These are phyloP conservation scores for Arge pagana DNA, from an alignment of 2,888 invertebrate species.

Conservation along the genomic window DNA sequence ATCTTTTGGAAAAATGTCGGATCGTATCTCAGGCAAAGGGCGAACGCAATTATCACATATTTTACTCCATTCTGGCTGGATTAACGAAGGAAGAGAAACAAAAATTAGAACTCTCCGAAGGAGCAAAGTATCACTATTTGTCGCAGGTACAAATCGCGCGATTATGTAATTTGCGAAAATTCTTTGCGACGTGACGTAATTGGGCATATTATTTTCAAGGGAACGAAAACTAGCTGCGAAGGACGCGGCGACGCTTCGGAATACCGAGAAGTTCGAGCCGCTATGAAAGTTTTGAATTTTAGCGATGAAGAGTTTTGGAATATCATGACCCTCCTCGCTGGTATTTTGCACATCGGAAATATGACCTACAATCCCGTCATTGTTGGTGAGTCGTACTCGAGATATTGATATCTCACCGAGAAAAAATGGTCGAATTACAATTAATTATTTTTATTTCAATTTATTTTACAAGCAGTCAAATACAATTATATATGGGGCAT, in stretches of 20 bases:
- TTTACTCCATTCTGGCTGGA: conserved; percentile 89
- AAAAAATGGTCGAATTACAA: no score
- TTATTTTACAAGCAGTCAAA: background rate
- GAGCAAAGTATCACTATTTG: conserved; percentile 79
- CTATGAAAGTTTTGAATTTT: conserved; percentile 92
- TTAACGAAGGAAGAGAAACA: conserved; percentile 78
- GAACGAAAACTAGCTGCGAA: conserved; percentile 75
- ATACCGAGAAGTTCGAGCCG: conserved; percentile 85
- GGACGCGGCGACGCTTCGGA: conserved; percentile 85
- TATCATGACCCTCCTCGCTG: conserved; percentile 82
- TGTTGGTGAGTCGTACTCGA: conserved; percentile 60
- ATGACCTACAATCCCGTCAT: conserved; percentile 76
- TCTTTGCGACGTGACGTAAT: conserved; percentile 9
- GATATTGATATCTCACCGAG: no score
- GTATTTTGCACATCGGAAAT: conserved; percentile 91
- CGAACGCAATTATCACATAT: conserved; percentile 95
- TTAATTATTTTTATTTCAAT: background rate
- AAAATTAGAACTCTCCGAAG: conserved; percentile 73
- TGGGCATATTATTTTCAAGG: conserved; percentile 44
- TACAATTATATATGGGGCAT: background rate
- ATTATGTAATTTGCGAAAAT: conserved; percentile 10
- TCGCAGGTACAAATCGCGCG: conserved; percentile 64
- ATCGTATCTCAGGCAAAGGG: conserved; percentile 87
- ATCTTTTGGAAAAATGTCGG: conserved; percentile 91
- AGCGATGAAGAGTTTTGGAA: conserved; percentile 82